Evolutionary conservation across 2,888 invertebrate species (phyloP).

Genomic region (Lithosia quadra): DNA sequence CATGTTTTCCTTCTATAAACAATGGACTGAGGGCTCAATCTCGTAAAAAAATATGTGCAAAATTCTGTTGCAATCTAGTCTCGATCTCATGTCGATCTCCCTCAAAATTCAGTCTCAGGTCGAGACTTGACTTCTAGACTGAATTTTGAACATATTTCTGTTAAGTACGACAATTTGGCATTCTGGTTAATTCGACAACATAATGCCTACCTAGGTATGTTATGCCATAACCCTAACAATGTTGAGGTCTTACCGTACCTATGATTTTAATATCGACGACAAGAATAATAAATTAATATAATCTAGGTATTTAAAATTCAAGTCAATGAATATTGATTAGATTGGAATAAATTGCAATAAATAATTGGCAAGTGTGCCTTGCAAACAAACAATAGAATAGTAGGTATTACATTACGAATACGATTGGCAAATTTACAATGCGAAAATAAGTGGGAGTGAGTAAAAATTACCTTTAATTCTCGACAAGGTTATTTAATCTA

Average conservation of each 20-base stretch:
- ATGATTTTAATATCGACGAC: neutral
- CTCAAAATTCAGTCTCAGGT: no score
- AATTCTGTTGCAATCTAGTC: no score
- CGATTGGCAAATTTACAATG: slow-evolving; percentile 11
- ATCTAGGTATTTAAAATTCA: slow-evolving; percentile 5
- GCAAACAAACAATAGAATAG: slow-evolving; percentile 11
- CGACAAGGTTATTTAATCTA: slow-evolving; percentile 6
- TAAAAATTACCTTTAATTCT: slow-evolving; percentile 7
- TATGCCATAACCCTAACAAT: neutral
- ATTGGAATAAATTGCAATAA: slow-evolving; percentile 3
- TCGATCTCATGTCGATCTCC: no score
- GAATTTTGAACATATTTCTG: no score
- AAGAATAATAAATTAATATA: slow-evolving; percentile 2
- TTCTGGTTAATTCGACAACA: neutral
- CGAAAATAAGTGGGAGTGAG: slow-evolving; percentile 13
- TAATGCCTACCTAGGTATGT: no score
- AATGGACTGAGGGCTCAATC: no score
- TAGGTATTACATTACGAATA: slow-evolving; percentile 11
- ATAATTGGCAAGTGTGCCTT: slow-evolving; percentile 8
- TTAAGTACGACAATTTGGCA: no score
- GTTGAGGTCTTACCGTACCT: neutral
- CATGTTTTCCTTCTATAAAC: no score
- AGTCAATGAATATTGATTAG: neutral
- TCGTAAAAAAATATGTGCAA: no score
- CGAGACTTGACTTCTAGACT: no score